Base-by-base conservation (phyloP, 2,888 invertebrate species). In the Incurvaria masculella region DNA sequence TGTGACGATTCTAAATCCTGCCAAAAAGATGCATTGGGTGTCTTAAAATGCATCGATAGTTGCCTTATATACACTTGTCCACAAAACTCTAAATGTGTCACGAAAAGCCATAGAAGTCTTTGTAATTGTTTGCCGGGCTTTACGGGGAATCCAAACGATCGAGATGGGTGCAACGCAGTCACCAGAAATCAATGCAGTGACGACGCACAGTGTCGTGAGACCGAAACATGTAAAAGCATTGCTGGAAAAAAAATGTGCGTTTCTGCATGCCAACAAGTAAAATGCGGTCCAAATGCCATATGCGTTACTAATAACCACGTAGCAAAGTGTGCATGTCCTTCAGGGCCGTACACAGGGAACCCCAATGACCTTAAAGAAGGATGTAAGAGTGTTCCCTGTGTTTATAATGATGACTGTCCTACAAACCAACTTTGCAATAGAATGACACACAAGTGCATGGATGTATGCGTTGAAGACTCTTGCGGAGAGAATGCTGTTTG, bases 401-500 rank as follows among this genome's bases (percentile, higher is more conserved):
- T 93, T 33, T 92, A 92, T 63, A 93, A 93, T 61, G 84, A 86
- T 44, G 93, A 93, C 61, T 94, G 94, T 61, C 87, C 89, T 26
- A 74, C 86, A 1, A 81, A 85, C 49, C 89, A 94, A 64, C 71
- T 91, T 47, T 94, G 94, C 64, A 88, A 94, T 62, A 81, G 94
- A 46, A 72, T 92, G 62, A 88, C 89, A 1, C 89, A 93, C 62
- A 87, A 87, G 19, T 95, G 94, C 59, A 83, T 84, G 58, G 86
- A 89, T 63, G 90, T 88, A 6, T 94, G 94, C 61, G 84, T 85
- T 53, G 87, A 88, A 63, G 87, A 89, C 56, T 85, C 89, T 2
- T 95, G 94, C 60, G 94, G 94, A 0, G 83, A 83, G 17, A 92
- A 94, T 66, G 91, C 94, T 8, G 89, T 94, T 16, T 95, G 95